A percentile compares a stretch with the other conserved stretches of the same genome.
These are phyloP conservation scores for Pungitius pungitius DNA, from an alignment of 2,113 vertebrate species.

Conservation along the genomic window DNA sequence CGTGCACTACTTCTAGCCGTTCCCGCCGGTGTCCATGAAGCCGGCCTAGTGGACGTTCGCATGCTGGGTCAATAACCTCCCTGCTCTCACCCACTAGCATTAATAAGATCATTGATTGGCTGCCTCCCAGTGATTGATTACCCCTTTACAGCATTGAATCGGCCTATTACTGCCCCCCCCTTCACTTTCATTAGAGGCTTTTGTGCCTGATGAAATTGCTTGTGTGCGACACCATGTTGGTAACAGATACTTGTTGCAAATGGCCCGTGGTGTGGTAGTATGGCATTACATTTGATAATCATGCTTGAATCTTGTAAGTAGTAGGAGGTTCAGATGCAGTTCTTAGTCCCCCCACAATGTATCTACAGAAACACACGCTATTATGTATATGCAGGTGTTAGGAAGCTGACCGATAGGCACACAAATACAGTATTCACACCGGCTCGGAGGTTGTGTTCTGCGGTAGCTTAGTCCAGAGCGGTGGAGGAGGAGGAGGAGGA, in stretches of 20 bases:
- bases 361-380: too few relatives aligned
- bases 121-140: constrained; percentile 77
- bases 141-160: constrained; percentile 60
- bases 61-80: constrained; percentile 74
- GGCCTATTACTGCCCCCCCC: constrained; percentile 70
- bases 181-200: constrained; percentile 42
- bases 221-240: constrained; percentile 31
- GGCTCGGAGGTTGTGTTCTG: constrained; percentile 40
- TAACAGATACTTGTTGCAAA: constrained; percentile 15
- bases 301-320: not conserved
- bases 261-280: not conserved
- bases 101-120: constrained; percentile 80
- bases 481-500: constrained; percentile 49
- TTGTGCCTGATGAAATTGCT: constrained; percentile 59
- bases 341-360: not conserved
- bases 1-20: not conserved
- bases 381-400: constrained; percentile 2
- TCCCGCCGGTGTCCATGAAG: constrained; percentile 42
- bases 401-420: constrained; percentile 15
- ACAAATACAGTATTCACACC: constrained; percentile 20
- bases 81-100: constrained; percentile 65
- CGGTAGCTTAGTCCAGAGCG: constrained; percentile 41
- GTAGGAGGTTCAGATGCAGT: not conserved
- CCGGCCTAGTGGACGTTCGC: constrained; percentile 59
- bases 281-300: constrained; percentile 9